Percentiles rank a stretch among this genome's conserved stretches.
These are phyloP conservation scores for Puffinus mauretanicus DNA, from an alignment of 2,113 vertebrate genomes.

Conservation along the genomic window DNA sequence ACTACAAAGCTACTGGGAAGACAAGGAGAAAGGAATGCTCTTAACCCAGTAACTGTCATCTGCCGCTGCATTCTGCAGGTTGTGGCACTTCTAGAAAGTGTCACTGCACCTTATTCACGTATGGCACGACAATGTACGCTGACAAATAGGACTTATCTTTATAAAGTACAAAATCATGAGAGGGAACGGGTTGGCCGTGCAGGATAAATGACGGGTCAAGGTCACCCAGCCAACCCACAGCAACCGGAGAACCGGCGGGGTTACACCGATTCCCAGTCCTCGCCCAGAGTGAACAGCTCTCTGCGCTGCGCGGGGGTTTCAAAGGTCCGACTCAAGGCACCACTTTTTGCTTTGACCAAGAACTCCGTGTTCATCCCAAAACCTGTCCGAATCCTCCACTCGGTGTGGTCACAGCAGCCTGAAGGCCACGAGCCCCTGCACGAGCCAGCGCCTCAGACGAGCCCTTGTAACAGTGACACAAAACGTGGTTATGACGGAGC, in stretches of 20 bases:
- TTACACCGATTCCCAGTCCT: background rate
- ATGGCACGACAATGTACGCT: fast-evolving
- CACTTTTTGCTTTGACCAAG: background rate
- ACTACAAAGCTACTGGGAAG: background rate
- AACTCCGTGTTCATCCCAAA: background rate
- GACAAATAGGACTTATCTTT: background rate
- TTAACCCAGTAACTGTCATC: background rate
- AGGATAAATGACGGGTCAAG: background rate
- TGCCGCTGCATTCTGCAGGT: background rate
- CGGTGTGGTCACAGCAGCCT: fast-evolving
- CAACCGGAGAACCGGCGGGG: fast-evolving
- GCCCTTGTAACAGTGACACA: background rate
- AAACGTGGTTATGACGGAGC: fast-evolving
- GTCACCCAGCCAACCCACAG: background rate
- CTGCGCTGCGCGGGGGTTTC: fast-evolving
- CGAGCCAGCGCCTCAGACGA: fast-evolving
- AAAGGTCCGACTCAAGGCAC: background rate
- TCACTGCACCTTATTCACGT: fast-evolving
- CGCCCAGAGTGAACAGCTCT: background rate
- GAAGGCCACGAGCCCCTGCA: background rate
- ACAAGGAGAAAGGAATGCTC: background rate
- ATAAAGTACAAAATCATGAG: background rate
- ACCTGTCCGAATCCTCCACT: too few species aligned
- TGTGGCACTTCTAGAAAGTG: background rate
- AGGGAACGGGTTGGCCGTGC: background rate